phyloP scores from a whole-genome alignment of 2,113 vertebrate genomes.

The Platichthys flesus region DNA sequence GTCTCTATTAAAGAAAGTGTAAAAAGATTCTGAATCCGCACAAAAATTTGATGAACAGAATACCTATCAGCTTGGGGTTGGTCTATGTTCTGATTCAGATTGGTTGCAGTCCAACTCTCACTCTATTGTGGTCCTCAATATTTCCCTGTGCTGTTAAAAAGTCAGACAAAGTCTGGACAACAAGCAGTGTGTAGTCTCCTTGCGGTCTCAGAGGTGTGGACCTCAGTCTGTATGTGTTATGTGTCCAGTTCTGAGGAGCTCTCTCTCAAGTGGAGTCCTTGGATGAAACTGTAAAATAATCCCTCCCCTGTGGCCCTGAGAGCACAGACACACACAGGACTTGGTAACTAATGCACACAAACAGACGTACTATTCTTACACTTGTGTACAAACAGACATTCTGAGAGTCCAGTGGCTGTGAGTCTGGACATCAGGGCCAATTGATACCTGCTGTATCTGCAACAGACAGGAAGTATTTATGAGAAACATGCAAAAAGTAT shows the following conservation, averaged over 20 bases:
- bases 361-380: background rate
- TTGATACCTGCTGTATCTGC: background rate
- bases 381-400: too few relatives aligned
- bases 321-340: background rate
- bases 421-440: too few relatives aligned
- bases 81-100: too few relatives aligned
- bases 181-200: background rate
- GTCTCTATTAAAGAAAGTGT: too few relatives aligned
- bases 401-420: background rate
- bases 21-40: too few relatives aligned
- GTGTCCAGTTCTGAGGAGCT: slow-evolving; percentile 18
- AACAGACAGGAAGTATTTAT: background rate
- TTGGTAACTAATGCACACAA: background rate
- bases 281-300: slow-evolving; percentile 54
- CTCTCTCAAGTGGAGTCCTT: slow-evolving; percentile 23
- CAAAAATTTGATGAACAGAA: too few relatives aligned
- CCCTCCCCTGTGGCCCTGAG: slow-evolving; percentile 42
- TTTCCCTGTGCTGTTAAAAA: too few relatives aligned
- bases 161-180: background rate
- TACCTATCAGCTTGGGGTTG: too few relatives aligned
- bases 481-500: background rate
- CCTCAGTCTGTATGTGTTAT: background rate
- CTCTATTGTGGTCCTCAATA: too few relatives aligned
- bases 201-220: background rate
- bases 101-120: too few relatives aligned